Evolutionary conservation across 2,888 invertebrate species (phyloP), one percentile per base, ranked within the genome.

Genomic region (Amphipyra tragopoginis): DNA sequence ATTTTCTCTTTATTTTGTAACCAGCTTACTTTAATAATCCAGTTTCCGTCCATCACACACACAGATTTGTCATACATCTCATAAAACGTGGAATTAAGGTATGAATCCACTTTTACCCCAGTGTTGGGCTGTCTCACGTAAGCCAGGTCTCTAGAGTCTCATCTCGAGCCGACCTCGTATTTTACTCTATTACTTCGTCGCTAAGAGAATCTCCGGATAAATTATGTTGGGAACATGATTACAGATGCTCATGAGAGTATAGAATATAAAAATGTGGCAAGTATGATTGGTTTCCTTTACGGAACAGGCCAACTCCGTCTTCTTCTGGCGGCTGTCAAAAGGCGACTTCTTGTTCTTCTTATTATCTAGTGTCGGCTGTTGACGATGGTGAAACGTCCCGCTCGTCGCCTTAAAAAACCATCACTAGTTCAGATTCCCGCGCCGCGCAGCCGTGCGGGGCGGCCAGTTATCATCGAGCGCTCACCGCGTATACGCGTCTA

Each of bases 21-120:
- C 48, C 40, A 14, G 52, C 48, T 65, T 49, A 55, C 42, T 13
- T 33, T 5, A 13, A 44, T 71, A 71, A 71, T 70, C 70, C 47
- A 36, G 47, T 55, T 42, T 48, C 44, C 40, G n/a, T 26, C 42
- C 54, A 51, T 64, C 55, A 55, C n/a, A 48, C 21, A 42, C n/a
- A 50, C 15, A 69, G 26, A 52, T 54, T 55, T 53, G 42, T 50
- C 52, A 74, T 52, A 42, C 53, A 57, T 48, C 43, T 63, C 53
- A 48, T 70, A 54, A 60, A 53, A 43, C 21, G 29, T 36, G 15
- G 45, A 11, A 44, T 54, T 68, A 62, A 34, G 53, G 55, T 40
- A 50, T 54, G 48, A 54, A 57, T 61, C 48, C 43, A 49, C 33
- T 58, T 55, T 39, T 44, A 44, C 10, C 47, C 13, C 9, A 10